phyloP scores from a whole-genome alignment of 2,113 vertebrate species.

The human (Homo sapiens) region GRCh38 chr11:116561501-116562000 shows the following conservation, averaged over 20 bases:
- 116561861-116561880: background rate
- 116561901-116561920: background rate
- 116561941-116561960: background rate
- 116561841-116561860: background rate
- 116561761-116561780: background rate
- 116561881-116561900: background rate
- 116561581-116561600: background rate
- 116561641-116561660: background rate
- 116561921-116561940: background rate
- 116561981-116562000: too few species aligned
- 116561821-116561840: background rate
- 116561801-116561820: background rate
- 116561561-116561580: background rate
- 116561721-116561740: background rate
- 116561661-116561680: background rate
- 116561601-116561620: background rate
- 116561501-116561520: too few species aligned
- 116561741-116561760: background rate
- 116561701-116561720: background rate
- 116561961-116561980: background rate
- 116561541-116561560: background rate
- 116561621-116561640: background rate
- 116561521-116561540: background rate
- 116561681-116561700: background rate
- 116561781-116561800: background rate